Conservation (phyloP, 2,888 invertebrate genomes). For the Lepidocyrtinus sp. region DNA sequence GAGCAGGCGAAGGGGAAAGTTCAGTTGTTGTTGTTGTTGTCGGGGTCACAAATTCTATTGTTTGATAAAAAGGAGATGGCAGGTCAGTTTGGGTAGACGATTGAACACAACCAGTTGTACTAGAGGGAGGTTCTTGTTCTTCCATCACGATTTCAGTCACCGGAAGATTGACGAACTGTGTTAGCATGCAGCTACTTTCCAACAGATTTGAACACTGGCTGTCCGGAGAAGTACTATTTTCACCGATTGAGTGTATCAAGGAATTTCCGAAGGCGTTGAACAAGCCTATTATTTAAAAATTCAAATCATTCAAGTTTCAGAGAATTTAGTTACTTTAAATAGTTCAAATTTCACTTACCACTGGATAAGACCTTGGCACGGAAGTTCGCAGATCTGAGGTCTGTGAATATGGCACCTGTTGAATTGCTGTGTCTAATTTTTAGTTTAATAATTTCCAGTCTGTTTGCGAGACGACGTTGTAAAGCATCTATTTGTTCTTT, state of each 20-base stretch:
- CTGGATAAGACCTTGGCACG: slow-evolving; percentile 1
- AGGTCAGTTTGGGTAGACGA: neutral
- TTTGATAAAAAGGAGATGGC: neutral
- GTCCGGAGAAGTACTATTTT: no score
- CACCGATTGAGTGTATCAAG: no score
- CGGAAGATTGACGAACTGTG: no score
- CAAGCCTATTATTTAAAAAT: no score
- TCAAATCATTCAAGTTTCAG: no score
- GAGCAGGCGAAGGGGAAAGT: no score
- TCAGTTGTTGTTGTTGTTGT: no score
- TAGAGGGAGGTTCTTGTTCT: neutral
- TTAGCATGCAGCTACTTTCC: no score
- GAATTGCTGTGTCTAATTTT: neutral
- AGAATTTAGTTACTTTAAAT: no score
- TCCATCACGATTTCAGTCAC: neutral
- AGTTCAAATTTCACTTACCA: no score
- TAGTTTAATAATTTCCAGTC: neutral
- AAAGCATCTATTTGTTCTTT: slow-evolving; percentile 18
- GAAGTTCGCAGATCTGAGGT: slow-evolving; percentile 19
- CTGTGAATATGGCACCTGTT: neutral
- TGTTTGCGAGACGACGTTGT: neutral
- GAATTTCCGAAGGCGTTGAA: no score
- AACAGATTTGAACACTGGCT: no score
- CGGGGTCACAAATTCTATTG: neutral
- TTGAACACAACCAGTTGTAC: neutral